Conservation (phyloP, 2,113 vertebrate species). For the Oxygymnocypris stewartii region DNA sequence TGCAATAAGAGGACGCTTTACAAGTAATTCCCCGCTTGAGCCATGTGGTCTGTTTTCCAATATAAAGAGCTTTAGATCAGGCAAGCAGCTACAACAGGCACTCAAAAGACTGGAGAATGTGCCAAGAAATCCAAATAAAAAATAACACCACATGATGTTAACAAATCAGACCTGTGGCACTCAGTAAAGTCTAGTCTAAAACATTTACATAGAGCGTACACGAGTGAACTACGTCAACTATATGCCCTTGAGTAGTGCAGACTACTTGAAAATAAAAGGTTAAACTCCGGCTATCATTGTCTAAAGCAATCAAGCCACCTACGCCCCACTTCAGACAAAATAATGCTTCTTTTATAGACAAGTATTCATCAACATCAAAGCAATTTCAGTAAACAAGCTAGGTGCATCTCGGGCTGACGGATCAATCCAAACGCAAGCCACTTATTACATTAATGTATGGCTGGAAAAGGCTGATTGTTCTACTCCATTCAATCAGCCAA, state of each 20-base stretch:
- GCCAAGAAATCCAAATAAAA: not conserved
- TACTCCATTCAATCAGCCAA: not conserved
- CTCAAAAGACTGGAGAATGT: not conserved
- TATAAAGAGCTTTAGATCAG: conserved; percentile 32
- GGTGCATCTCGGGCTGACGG: too few species aligned
- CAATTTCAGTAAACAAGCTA: not conserved
- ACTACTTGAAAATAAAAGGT: conserved; percentile 1
- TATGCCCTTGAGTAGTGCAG: not conserved
- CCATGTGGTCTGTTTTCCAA: conserved; percentile 20
- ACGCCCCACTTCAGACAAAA: conserved; percentile 15
- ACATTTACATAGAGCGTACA: not conserved
- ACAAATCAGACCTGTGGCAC: not conserved
- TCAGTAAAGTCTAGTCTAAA: not conserved
- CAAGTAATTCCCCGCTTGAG: conserved; percentile 20
- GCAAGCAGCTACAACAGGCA: not conserved
- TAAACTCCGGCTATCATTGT: not conserved
- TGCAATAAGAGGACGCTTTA: not conserved
- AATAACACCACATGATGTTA: not conserved
- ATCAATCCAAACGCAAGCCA: not conserved
- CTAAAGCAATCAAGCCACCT: conserved; percentile 25
- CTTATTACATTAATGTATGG: not conserved
- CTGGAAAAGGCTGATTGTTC: not conserved
- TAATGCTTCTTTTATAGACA: not conserved
- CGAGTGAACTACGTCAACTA: not conserved
- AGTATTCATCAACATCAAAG: conserved; percentile 19